Conservation (phyloP, 1,140 invertebrate species). For the Chironomus tepperi region DNA sequence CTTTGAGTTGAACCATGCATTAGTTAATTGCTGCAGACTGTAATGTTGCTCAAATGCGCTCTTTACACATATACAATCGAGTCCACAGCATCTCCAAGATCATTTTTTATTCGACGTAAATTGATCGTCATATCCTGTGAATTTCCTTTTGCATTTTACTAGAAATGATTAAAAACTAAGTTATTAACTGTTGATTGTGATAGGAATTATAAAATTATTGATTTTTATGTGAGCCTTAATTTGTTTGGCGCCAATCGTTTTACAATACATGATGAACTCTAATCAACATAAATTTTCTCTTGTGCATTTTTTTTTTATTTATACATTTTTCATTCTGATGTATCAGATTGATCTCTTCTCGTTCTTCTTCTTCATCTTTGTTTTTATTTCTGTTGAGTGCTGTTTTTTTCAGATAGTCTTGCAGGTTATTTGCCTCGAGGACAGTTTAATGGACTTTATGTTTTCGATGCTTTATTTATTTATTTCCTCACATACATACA, state of each 20-base stretch:
- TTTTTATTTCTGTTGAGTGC: background rate
- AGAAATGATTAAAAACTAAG: background rate
- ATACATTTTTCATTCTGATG: no score
- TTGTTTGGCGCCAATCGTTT: background rate
- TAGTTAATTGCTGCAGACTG: no score
- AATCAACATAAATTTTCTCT: no score
- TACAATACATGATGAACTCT: no score
- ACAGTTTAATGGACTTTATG: constrained; percentile 2
- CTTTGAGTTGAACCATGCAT: no score
- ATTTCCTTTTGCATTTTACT: background rate
- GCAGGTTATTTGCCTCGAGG: constrained; percentile 5
- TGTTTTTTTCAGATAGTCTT: background rate
- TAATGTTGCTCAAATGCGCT: no score
- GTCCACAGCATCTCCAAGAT: no score
- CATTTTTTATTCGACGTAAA: background rate
- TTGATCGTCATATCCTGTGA: background rate
- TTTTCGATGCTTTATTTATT: background rate
- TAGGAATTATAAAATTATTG: background rate
- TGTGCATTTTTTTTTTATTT: no score
- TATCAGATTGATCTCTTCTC: background rate
- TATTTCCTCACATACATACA: background rate
- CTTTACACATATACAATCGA: no score
- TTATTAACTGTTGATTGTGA: constrained; percentile 20
- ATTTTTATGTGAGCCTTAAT: constrained; percentile 14
- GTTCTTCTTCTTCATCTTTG: background rate